Evolutionary conservation across 1,140 invertebrate species (phyloP), one percentile per base, ranked within the genome.

Genomic region (Calliopsis andreniformis): DNA sequence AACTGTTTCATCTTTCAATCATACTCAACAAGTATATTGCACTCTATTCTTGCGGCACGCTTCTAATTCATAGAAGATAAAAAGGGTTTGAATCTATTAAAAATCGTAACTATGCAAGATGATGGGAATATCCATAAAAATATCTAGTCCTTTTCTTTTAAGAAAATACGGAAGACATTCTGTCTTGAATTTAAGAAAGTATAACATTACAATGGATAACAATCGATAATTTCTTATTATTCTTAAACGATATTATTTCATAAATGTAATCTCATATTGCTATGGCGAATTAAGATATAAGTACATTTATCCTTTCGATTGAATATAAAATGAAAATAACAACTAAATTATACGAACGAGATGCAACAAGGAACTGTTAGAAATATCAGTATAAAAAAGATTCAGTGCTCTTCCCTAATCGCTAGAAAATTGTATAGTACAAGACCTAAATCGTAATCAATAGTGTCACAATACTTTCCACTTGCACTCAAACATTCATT

Each of bases 331-430:
- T 69, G 59, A 63, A 25, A 68, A 67, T 80, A 83, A 80, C 58
- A 84, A 79, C 77, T 67, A 84, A 88, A 87, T 86, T 72, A 81
- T 84, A 82, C 49, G 73, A 86, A 80, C 80, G 73, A 82, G 79
- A 81, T 84, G 79, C 81, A 86, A 86, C 83, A 83, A 89, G 89
- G 87, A 90, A 90, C 87, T 89, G 86, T 88, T 67, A 79, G 81
- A 87, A 85, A 85, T 78, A 79, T 76, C 79, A 87, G 80, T 89
- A 87, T 88, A 88, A 90, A 89, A 39, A 89, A 87, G 83, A 84
- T 85, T 77, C 83, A 82, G 81, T 87, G 78, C 83, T 86, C 83
- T 84, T 80, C 77, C 72, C 71, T 87, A 81, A 68, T 83, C 67
- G 63, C 70, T 77, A 68, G 85, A 81, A 76, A 75, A 78, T 84